Evolutionary conservation across 2,797 vertebrate genomes (phyloP), one percentile per base, ranked within the genome.

Genomic region (Dicrostonyx torquatus): DNA sequence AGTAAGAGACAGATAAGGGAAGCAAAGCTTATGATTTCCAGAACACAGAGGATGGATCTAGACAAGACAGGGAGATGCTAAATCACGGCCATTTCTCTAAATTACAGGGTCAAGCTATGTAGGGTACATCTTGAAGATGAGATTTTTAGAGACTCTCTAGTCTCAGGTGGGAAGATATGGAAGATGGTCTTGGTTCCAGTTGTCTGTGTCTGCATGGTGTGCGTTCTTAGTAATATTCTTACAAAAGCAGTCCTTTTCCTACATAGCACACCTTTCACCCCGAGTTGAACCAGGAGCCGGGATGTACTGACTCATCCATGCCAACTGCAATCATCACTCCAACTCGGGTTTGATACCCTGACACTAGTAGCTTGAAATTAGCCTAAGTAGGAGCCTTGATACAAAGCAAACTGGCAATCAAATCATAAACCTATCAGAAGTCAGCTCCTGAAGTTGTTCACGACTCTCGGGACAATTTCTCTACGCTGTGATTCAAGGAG

Each of bases 51-150:
- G 31, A 76, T 40, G 40, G 91, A 29, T 58, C 40, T 15, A 40
- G 70, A 5, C 14, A 62, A 50, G 43, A 83, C 14, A 37, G 43
- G n/a, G n/a, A 68, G 15, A 17, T 3, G 20, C 66, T 48, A 18
- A 17, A 26, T 45, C 20, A 50, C 37, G 62, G 5, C 1, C 31
- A 70, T 92, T 78, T 91, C 87, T 53, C 72, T 55, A 64, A 92
- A 87, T 62, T 78, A 92, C 26, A 86, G 26, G 29, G 43, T 70
- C 43, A 87, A 68, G 64, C 40, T n/a, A 18, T 53, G 12, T 14
- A 79, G 8, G 4, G n/a, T 62, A 64, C 87, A 87, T 26, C 29
- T 93, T 86, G 43, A 92, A 96, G 80, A 70, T 79, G 90, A 22
- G 76, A 26, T 84, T 94, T 43, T 89, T 20, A 37, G 20, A 93